Conservation (phyloP, 1,140 invertebrate species). For the Hylaeus volcanicus region DNA sequence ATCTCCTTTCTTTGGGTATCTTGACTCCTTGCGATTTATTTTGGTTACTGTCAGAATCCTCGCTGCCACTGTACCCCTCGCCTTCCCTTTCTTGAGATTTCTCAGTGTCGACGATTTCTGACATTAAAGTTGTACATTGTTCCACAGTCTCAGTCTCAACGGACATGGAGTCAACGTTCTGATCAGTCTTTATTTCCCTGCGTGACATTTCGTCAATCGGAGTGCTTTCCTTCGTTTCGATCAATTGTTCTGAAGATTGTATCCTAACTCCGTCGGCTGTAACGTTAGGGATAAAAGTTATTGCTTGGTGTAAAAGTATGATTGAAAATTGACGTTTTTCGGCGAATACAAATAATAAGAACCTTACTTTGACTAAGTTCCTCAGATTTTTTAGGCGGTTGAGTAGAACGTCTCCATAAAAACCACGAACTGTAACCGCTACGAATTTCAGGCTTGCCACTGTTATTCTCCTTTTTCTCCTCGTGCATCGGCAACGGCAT, state of each 20-base stretch:
- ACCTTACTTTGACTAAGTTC: constrained; percentile 60
- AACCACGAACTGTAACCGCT: constrained; percentile 83
- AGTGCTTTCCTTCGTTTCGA: constrained; percentile 45
- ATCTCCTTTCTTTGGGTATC: constrained; percentile 76
- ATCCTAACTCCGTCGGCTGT: constrained; percentile 48
- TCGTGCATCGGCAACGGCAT: constrained; percentile 74
- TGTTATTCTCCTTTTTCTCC: constrained; percentile 70
- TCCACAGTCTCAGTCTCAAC: constrained; percentile 5
- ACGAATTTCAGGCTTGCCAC: constrained; percentile 71
- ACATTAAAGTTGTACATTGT: constrained; percentile 61
- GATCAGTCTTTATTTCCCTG: constrained; percentile 51
- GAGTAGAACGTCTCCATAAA: constrained; percentile 81
- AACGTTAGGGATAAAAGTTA: not conserved
- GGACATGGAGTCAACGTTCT: constrained; percentile 12
- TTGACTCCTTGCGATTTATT: constrained; percentile 72
- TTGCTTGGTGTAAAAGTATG: not conserved
- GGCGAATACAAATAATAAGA: not conserved
- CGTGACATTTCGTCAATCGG: constrained; percentile 32
- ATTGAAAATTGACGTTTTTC: not conserved
- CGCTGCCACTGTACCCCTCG: constrained; percentile 77
- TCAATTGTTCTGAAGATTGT: constrained; percentile 47
- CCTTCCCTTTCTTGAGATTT: constrained; percentile 68
- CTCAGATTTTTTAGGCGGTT: constrained; percentile 73
- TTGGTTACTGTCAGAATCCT: constrained; percentile 79
- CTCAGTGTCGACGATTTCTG: constrained; percentile 60